Conservation (phyloP, 2,797 vertebrate genomes). For the Lutjanus argentimaculatus region DNA sequence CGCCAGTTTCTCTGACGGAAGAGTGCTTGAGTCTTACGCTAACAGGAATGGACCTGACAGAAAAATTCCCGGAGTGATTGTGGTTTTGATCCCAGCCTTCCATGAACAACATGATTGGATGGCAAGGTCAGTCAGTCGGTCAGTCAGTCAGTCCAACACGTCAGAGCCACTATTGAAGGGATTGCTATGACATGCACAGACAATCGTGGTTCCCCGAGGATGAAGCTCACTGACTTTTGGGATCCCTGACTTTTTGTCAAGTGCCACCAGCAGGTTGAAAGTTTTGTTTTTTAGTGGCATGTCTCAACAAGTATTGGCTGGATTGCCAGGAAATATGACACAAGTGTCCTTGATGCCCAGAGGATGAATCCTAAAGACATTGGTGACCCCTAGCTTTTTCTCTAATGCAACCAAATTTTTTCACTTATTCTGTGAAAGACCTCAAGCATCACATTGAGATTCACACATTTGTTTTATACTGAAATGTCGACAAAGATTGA, state of each 20-base stretch:
- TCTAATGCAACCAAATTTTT: neutral
- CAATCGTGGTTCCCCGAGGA: neutral
- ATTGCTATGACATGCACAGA: neutral
- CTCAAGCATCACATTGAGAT: neutral
- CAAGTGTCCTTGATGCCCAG: neutral
- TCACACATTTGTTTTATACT: neutral
- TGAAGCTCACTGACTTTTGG: neutral
- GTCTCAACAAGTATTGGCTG: neutral
- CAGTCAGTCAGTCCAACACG: neutral
- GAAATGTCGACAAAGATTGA: neutral
- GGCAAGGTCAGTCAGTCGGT: too few relatives aligned
- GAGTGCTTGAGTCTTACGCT: neutral
- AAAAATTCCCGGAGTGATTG: neutral
- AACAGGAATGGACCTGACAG: slow-evolving; percentile 1
- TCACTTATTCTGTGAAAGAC: neutral
- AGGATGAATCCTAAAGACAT: neutral
- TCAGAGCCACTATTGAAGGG: neutral
- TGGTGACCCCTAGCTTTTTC: neutral
- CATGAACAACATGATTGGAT: too few relatives aligned
- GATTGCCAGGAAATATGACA: neutral
- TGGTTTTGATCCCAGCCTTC: too few relatives aligned
- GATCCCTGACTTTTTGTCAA: neutral
- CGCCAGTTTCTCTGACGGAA: neutral
- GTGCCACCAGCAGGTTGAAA: neutral
- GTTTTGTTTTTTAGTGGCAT: neutral